These are phyloP conservation scores for Cephalotes varians DNA, from an alignment of 2,888 invertebrate species.

Conservation along the genomic window DNA sequence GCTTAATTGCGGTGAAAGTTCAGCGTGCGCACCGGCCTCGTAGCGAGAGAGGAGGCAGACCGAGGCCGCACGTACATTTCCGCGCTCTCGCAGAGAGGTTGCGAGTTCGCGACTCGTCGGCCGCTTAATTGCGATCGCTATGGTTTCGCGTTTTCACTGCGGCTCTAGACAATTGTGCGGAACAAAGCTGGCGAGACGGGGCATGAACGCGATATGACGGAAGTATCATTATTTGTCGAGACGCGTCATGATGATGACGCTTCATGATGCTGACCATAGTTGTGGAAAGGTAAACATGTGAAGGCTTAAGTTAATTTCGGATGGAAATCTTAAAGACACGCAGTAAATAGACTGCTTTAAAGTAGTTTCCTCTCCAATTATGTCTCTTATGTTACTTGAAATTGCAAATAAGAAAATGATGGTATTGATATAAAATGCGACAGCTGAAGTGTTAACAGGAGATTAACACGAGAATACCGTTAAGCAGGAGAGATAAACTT, in stretches of 20 bases:
- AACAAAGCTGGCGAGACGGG: not conserved
- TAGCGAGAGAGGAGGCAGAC: constrained; percentile 10
- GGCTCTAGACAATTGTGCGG: not conserved
- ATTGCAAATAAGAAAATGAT: not conserved
- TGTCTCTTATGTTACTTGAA: not conserved
- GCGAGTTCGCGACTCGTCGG: constrained; percentile 28
- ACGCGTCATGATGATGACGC: not conserved
- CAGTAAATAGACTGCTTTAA: not conserved
- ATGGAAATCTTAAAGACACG: not conserved
- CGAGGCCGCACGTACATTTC: constrained; percentile 32
- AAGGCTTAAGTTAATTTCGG: not conserved
- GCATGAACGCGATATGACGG: not conserved
- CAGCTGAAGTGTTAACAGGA: not conserved
- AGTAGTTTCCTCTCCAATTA: not conserved
- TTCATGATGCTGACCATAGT: not conserved
- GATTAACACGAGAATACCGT: not conserved
- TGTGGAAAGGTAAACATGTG: not conserved
- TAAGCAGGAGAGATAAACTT: constrained; percentile 4
- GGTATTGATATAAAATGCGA: not conserved
- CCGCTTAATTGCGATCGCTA: constrained; percentile 41
- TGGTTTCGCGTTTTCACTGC: constrained; percentile 32
- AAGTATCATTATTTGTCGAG: not conserved
- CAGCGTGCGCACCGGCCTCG: constrained; percentile 56
- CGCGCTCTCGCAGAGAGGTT: constrained; percentile 23
- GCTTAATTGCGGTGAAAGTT: constrained; percentile 82